Evolutionary conservation across 2,113 vertebrate genomes (phyloP).

Genomic region (Centropristis striata): DNA sequence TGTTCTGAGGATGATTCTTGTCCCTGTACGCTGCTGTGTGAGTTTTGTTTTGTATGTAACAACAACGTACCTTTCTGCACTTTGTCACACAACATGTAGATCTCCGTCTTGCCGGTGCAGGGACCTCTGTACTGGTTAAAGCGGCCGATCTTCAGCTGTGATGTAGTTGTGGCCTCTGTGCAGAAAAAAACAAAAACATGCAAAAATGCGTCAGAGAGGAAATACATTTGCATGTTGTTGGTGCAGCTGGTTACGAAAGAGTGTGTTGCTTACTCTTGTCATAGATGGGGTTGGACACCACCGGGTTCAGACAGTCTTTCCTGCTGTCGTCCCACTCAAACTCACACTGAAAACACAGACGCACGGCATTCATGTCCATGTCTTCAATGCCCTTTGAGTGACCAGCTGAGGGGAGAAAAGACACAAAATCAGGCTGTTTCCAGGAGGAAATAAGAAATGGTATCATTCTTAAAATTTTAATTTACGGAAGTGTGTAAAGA

Average conservation of each 20-base stretch:
- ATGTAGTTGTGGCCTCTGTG: slow-evolving; percentile 94
- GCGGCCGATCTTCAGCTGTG: slow-evolving; percentile 92
- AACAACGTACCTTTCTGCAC: slow-evolving; percentile 92
- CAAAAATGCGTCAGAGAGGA: slow-evolving; percentile 20
- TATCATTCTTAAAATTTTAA: neutral
- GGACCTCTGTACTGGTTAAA: slow-evolving; percentile 90
- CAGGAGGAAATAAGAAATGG: neutral
- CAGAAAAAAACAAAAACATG: slow-evolving; percentile 9
- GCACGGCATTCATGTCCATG: slow-evolving; percentile 96
- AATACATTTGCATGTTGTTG: neutral
- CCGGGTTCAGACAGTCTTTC: slow-evolving; percentile 83
- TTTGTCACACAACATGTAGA: slow-evolving; percentile 96
- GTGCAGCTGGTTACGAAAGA: too few species aligned
- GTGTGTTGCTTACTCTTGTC: slow-evolving; percentile 91
- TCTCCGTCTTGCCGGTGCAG: slow-evolving; percentile 90
- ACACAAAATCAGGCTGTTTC: slow-evolving; percentile 7
- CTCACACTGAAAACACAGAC: slow-evolving; percentile 94
- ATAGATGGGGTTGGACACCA: slow-evolving; percentile 92
- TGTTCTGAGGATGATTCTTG: too few species aligned
- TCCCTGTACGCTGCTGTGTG: neutral
- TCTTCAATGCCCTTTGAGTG: slow-evolving; percentile 94
- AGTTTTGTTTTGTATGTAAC: neutral
- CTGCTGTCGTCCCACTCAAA: slow-evolving; percentile 85
- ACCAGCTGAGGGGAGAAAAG: slow-evolving; percentile 82
- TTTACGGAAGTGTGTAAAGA: neutral